Percentiles rank a stretch among this genome's conserved stretches.
phyloP scores from a whole-genome alignment of 2,888 invertebrate genomes.

The Lathronympha strigana region DNA sequence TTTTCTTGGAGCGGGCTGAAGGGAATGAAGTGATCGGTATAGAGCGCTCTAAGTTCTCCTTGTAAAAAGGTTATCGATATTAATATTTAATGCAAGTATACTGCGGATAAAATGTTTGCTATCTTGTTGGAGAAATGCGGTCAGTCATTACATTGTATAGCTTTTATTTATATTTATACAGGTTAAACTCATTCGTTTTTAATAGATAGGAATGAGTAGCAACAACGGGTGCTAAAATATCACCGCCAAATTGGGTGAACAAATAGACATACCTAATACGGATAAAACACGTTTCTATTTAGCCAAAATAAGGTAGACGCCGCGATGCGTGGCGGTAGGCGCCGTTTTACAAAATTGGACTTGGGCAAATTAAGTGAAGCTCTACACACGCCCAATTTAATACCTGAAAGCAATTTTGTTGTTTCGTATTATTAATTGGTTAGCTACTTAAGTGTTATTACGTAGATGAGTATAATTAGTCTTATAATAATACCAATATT shows the following conservation, averaged over 20 bases:
- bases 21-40: conserved; percentile 1
- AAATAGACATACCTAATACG: not conserved
- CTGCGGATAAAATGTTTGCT: not conserved
- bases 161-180: too few relatives aligned
- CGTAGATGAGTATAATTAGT: not conserved
- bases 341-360: conserved; percentile 34
- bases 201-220: too few relatives aligned
- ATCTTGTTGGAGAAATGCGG: not conserved
- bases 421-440: conserved; percentile 3
- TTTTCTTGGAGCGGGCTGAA: conserved; percentile 10
- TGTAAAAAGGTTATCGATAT: conserved; percentile 1
- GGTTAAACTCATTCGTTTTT: too few relatives aligned
- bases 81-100: too few relatives aligned
- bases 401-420: conserved; percentile 16
- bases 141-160: not conserved
- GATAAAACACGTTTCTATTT: conserved; percentile 19
- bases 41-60: not conserved
- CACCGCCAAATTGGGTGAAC: not conserved
- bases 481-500: too few relatives aligned
- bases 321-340: conserved; percentile 11
- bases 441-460: not conserved
- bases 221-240: not conserved
- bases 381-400: conserved; percentile 27
- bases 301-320: conserved; percentile 21
- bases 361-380: conserved; percentile 24